Conservation (phyloP, 2,113 vertebrate species). For the Isichthys henryi region DNA sequence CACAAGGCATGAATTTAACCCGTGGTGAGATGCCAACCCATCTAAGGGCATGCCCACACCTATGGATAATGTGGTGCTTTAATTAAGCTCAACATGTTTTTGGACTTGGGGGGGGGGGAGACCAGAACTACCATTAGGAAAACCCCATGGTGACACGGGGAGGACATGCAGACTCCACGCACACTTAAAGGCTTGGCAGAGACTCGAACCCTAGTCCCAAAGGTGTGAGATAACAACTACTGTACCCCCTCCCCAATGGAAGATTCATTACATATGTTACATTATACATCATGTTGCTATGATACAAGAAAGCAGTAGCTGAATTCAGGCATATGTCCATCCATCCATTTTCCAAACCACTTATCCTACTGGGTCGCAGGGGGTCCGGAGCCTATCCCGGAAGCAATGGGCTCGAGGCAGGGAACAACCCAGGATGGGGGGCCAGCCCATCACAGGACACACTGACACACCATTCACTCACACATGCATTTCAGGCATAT, state of each 20-base stretch:
- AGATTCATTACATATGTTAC: not conserved
- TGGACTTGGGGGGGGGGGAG: not conserved
- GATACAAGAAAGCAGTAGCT: not conserved
- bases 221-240: not conserved
- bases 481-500: not conserved
- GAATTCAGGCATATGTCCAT: not conserved
- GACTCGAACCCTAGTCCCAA: not conserved
- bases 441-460: too few species aligned
- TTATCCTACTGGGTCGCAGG: too few species aligned
- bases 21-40: not conserved
- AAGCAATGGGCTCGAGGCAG: too few species aligned
- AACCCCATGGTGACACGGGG: too few species aligned
- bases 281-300: not conserved
- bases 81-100: not conserved
- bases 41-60: not conserved
- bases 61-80: not conserved
- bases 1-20: not conserved
- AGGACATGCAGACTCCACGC: not conserved
- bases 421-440: too few species aligned
- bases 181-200: not conserved
- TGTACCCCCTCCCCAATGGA: not conserved
- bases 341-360: too few species aligned
- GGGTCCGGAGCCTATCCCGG: too few species aligned
- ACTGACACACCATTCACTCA: too few species aligned
- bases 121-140: not conserved